Conservation (phyloP, 2,797 vertebrate species). For the Acomys russatus region DNA sequence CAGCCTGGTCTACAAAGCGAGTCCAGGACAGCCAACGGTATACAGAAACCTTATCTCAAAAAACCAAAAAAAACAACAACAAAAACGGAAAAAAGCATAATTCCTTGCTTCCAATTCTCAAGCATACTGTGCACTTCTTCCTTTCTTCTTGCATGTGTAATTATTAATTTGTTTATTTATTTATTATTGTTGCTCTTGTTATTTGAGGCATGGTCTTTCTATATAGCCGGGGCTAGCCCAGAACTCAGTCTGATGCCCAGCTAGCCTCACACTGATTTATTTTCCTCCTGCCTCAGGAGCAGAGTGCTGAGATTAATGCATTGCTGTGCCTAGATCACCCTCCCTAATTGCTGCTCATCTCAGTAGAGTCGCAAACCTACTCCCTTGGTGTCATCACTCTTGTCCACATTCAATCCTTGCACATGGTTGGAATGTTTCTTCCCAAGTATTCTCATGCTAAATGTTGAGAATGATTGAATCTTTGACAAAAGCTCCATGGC, state of each 20-base stretch:
- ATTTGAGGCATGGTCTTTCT: not conserved
- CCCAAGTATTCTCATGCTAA: not conserved
- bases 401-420: fast-evolving
- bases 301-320: not conserved
- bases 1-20: too few relatives aligned
- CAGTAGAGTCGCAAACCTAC: not conserved
- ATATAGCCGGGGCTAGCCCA: too few relatives aligned
- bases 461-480: not conserved
- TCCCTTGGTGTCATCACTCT: not conserved
- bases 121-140: not conserved
- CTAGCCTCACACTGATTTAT: not conserved
- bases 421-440: not conserved
- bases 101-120: not conserved
- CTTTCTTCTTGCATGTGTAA: not conserved
- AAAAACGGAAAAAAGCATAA: too few relatives aligned
- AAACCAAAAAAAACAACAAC: too few relatives aligned
- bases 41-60: too few relatives aligned
- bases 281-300: not conserved
- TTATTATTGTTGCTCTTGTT: not conserved
- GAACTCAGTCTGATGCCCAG: not conserved
- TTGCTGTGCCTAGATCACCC: not conserved
- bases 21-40: too few relatives aligned
- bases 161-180: not conserved
- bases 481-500: not conserved
- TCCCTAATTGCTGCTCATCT: not conserved